Base-by-base conservation (phyloP, 2,797 vertebrate genomes). In the Sarcoramphus papa region DNA sequence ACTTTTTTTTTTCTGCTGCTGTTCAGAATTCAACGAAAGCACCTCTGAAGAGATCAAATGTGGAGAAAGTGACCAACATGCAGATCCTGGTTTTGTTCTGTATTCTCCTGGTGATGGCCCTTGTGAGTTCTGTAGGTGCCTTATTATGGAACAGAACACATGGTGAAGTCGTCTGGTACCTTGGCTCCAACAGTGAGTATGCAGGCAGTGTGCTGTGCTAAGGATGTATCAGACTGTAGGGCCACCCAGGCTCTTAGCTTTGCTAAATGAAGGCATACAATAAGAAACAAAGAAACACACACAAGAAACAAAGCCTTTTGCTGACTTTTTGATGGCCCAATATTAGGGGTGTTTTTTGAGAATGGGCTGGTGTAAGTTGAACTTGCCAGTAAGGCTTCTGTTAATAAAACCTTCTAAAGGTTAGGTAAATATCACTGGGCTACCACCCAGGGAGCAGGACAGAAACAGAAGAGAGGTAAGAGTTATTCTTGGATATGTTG, bases 21-120 rank as follows among this genome's bases (percentile, higher is more conserved):
- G 33, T 93, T 21, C 93, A 99, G 99, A 99, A 99, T 98, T 99
- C 99, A 78, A 99, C 99, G 83, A 99, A 99, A 98, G 99, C 99
- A 4, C 99, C 99, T n/a, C 98, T 99, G 96, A 99, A 99, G 97
- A 99, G 99, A 91, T 99, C 99, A 3, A 99, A 99, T 4, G 99
- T 99, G 92, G 99, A 99, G 97, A 99, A 99, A 79, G 99, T 99
- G 93, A 99, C 99, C 89, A 99, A 99, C 70, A 96, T 99, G 97
- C 99, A 99, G 98, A 99, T 99, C 95, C 97, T 99, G 97, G 99
- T 99, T 85, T 98, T 99, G 95, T 99, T 99, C 78, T 98, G 99
- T 67, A 99, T 99, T 96, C 99, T 99, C 14, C 96, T 99, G 97
- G 99, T 99, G 94, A 99, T 99, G 99, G 99, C 99, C n/a, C 97